Evolutionary conservation across 2,888 invertebrate species (phyloP).

Genomic region (Clostera curtula): DNA sequence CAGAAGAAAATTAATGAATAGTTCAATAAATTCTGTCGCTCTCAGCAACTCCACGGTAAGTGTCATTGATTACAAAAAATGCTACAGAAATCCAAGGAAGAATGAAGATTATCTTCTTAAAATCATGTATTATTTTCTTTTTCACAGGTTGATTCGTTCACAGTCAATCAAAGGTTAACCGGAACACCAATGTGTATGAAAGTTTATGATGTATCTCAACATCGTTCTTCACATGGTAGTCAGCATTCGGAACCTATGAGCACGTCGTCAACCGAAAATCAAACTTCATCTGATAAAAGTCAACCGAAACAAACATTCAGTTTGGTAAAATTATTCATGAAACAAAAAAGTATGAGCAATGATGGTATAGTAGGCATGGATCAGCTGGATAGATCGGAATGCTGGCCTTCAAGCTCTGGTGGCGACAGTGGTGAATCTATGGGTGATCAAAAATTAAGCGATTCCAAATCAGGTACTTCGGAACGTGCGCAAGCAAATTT

Average conservation of each 20-base stretch:
- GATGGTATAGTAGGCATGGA: slow-evolving; percentile 85
- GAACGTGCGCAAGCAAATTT: slow-evolving; percentile 69
- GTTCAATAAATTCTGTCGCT: slow-evolving; percentile 70
- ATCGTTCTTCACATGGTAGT: slow-evolving; percentile 56
- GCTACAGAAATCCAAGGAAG: neutral
- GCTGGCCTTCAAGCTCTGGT: slow-evolving; percentile 82
- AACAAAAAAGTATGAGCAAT: slow-evolving; percentile 89
- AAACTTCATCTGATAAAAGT: slow-evolving; percentile 64
- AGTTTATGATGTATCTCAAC: slow-evolving; percentile 66
- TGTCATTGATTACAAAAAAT: slow-evolving; percentile 20
- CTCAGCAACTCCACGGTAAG: slow-evolving; percentile 83
- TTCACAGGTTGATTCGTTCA: slow-evolving; percentile 68
- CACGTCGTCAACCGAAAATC: slow-evolving; percentile 69
- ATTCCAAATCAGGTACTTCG: slow-evolving; percentile 32
- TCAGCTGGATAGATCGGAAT: slow-evolving; percentile 82
- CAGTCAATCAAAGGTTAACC: slow-evolving; percentile 59
- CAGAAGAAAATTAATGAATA: slow-evolving; percentile 70
- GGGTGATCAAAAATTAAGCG: slow-evolving; percentile 54
- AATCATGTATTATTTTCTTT: slow-evolving; percentile 12
- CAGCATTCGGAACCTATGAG: slow-evolving; percentile 72
- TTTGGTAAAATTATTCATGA: slow-evolving; percentile 91
- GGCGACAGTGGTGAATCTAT: slow-evolving; percentile 77
- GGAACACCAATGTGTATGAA: slow-evolving; percentile 64
- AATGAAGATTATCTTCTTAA: slow-evolving; percentile 1
- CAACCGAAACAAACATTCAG: slow-evolving; percentile 83